Evolutionary conservation across 1,140 invertebrate genomes (phyloP).

Genomic region (Heliothis virescens): DNA sequence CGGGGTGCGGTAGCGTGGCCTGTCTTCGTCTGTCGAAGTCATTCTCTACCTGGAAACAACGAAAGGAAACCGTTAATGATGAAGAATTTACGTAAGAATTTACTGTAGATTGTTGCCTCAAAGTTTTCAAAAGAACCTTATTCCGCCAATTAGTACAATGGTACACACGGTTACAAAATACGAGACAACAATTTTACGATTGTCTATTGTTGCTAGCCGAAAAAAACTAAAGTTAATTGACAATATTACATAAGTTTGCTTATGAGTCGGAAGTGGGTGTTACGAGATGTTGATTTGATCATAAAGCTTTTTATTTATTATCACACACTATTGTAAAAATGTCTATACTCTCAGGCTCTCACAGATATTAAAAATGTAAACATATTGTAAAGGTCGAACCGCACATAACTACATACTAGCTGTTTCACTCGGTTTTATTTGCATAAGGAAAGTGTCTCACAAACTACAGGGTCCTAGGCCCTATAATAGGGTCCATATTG

Average conservation of each 20-base stretch:
- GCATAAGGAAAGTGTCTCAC: too few relatives aligned
- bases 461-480: too few relatives aligned
- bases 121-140: neutral
- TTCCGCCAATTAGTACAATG: neutral
- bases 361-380: too few relatives aligned
- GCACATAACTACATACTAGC: neutral
- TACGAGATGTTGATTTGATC: constrained; percentile 40
- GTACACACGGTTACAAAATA: constrained; percentile 1
- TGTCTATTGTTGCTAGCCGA: constrained; percentile 22
- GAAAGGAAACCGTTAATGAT: constrained; percentile 3
- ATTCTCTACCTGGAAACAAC: constrained; percentile 77
- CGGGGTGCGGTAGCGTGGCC: constrained; percentile 67
- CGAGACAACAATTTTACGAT: neutral
- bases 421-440: too few relatives aligned
- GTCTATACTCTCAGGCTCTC: neutral
- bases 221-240: constrained; percentile 17
- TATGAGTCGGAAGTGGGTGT: constrained; percentile 46
- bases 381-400: too few relatives aligned
- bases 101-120: neutral
- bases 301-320: neutral
- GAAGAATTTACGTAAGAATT: too few relatives aligned
- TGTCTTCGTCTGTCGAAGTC: constrained; percentile 81
- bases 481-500: too few relatives aligned
- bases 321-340: neutral
- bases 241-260: constrained; percentile 26